These are phyloP conservation scores for Sapajus apella DNA, from an alignment of 2,113 vertebrate species.

Conservation along the genomic window DNA sequence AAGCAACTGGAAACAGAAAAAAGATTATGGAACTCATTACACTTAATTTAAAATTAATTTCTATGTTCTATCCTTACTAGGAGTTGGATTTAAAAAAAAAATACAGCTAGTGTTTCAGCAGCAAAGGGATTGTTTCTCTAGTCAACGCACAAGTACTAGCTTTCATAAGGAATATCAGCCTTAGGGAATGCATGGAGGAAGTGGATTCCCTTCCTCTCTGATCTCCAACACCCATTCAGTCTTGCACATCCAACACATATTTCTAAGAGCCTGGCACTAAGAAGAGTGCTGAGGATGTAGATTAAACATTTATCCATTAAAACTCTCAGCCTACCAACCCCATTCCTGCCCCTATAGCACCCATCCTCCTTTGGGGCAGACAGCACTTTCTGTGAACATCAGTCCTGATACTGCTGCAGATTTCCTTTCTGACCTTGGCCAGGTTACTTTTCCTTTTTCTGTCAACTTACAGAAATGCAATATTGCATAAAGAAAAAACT, in stretches of 20 bases:
- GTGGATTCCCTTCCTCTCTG: not conserved
- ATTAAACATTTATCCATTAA: not conserved
- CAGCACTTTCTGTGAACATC: not conserved
- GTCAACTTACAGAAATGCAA: slow-evolving; percentile 30
- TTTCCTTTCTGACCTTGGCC: slow-evolving; percentile 37
- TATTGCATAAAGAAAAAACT: not conserved
- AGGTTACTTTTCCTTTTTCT: not conserved
- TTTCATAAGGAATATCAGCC: not conserved
- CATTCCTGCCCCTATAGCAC: fast-evolving
- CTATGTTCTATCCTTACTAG: not conserved
- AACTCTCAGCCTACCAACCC: not conserved
- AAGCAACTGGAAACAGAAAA: not conserved
- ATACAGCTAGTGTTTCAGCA: not conserved
- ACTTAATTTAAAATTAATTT: not conserved
- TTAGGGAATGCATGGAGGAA: not conserved
- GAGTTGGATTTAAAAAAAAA: not conserved
- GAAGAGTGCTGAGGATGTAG: not conserved
- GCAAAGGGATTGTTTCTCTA: not conserved
- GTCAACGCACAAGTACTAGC: not conserved
- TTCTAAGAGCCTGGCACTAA: not conserved
- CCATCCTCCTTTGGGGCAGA: not conserved
- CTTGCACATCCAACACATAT: not conserved
- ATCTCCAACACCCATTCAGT: not conserved
- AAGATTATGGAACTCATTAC: not conserved
- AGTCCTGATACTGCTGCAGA: not conserved